A percentile compares a stretch with the other conserved stretches of the same genome.
phyloP scores from a whole-genome alignment of 2,888 invertebrate species.

The Himalopsyche anomala region DNA sequence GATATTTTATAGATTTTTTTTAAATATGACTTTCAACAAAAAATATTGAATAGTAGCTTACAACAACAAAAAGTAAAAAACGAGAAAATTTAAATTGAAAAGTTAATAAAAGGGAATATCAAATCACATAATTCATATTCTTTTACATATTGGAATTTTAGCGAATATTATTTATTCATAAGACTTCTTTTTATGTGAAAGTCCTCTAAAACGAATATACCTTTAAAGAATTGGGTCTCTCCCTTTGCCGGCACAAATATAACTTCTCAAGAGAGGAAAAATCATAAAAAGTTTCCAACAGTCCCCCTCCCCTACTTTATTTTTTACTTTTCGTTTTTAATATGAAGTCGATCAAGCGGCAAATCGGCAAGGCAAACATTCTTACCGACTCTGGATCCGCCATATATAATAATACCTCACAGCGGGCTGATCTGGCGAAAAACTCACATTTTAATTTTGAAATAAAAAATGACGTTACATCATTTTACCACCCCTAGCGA shows the following conservation, averaged over 20 bases:
- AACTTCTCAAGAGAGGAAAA: conserved; percentile 51
- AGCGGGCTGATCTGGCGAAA: conserved; percentile 38
- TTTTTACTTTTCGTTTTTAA: conserved; percentile 61
- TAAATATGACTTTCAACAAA: neutral
- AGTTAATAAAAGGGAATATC: conserved; percentile 19
- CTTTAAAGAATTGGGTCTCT: conserved; percentile 31
- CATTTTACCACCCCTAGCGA: conserved; percentile 36
- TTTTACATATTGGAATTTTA: conserved; percentile 39
- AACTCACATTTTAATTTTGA: conserved; percentile 42
- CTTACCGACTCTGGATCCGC: conserved; percentile 52
- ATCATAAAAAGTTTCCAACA: conserved; percentile 57
- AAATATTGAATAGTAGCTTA: neutral
- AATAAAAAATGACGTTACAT: conserved; percentile 41
- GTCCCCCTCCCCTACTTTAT: conserved; percentile 46
- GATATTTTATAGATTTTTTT: neutral
- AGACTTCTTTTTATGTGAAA: conserved; percentile 18
- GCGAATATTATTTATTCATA: conserved; percentile 39
- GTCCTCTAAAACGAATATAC: conserved; percentile 32
- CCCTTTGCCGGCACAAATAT: conserved; percentile 36
- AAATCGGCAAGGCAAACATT: conserved; percentile 61
- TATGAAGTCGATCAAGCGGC: conserved; percentile 61
- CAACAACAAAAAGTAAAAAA: neutral
- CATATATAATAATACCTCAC: conserved; percentile 37
- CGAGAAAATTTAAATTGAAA: neutral
- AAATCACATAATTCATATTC: conserved; percentile 38